Conservation (phyloP, 2,888 invertebrate genomes). For the Synanthedon myopaeformis region DNA sequence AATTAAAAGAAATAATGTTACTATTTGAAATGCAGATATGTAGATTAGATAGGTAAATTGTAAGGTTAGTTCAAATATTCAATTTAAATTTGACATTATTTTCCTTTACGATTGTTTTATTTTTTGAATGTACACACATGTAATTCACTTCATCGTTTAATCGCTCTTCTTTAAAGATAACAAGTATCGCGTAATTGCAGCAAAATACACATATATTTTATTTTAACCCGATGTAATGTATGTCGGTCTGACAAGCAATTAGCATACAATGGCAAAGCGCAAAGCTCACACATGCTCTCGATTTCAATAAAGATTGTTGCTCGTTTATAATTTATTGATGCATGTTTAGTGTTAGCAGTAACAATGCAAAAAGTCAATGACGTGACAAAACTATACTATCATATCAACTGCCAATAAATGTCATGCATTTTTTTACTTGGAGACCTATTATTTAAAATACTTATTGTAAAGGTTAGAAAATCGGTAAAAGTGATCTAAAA, state of each 20-base stretch:
- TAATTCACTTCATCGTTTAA: neutral
- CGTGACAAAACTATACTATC: neutral
- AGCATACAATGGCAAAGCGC: slow-evolving; percentile 51
- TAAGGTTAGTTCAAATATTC: too few relatives aligned
- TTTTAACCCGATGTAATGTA: neutral
- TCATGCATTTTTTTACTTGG: too few relatives aligned
- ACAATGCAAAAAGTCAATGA: neutral
- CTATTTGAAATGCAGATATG: too few relatives aligned
- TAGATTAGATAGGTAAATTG: too few relatives aligned
- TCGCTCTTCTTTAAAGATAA: neutral
- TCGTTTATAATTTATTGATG: slow-evolving; percentile 14
- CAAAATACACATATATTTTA: too few relatives aligned
- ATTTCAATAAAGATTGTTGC: slow-evolving; percentile 51
- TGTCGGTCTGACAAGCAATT: slow-evolving; percentile 36
- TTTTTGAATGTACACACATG: neutral
- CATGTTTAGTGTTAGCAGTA: neutral
- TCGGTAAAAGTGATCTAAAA: too few relatives aligned
- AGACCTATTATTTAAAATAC: too few relatives aligned
- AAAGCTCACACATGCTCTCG: slow-evolving; percentile 55
- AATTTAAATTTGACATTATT: too few relatives aligned
- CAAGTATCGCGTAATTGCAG: too few relatives aligned
- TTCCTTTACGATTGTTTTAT: neutral
- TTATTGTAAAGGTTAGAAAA: too few relatives aligned
- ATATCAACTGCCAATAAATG: too few relatives aligned
- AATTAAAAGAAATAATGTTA: too few relatives aligned